Evolutionary conservation across 1,140 invertebrate genomes (phyloP).

Genomic region (Phortica variegata): DNA sequence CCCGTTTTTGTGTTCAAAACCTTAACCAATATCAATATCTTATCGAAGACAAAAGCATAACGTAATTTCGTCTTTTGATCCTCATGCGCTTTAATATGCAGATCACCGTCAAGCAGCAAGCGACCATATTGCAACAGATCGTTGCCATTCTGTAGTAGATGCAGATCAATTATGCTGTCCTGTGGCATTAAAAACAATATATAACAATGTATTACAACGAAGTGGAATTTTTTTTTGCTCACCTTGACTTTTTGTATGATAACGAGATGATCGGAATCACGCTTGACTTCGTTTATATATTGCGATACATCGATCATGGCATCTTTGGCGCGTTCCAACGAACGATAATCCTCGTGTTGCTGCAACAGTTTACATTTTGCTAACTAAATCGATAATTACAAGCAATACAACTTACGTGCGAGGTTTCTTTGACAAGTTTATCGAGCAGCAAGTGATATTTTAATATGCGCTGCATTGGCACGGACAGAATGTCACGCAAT

Average conservation of each 20-base stretch:
- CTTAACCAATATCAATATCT: slow-evolving; percentile 95
- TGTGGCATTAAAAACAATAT: slow-evolving; percentile 55
- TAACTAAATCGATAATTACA: too few relatives aligned
- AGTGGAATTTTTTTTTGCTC: slow-evolving; percentile 15
- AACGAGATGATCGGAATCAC: slow-evolving; percentile 90
- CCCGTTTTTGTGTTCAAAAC: slow-evolving; percentile 69
- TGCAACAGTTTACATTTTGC: too few relatives aligned
- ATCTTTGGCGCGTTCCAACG: slow-evolving; percentile 85
- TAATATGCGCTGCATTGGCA: slow-evolving; percentile 96
- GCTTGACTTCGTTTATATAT: slow-evolving; percentile 98
- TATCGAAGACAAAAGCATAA: slow-evolving; percentile 96
- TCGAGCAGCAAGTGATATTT: slow-evolving; percentile 94
- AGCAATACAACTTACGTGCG: slow-evolving; percentile 66
- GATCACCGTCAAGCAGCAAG: slow-evolving; percentile 87
- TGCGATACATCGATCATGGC: slow-evolving; percentile 96
- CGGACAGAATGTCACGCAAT: slow-evolving; percentile 88
- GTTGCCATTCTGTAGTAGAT: slow-evolving; percentile 71
- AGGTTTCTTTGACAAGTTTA: slow-evolving; percentile 90
- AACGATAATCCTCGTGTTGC: slow-evolving; percentile 79
- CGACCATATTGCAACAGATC: slow-evolving; percentile 86
- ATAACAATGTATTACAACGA: slow-evolving; percentile 1
- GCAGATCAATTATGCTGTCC: slow-evolving; percentile 79
- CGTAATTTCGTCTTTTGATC: slow-evolving; percentile 82
- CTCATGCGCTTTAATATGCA: slow-evolving; percentile 88
- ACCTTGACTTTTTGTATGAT: slow-evolving; percentile 89